Evolutionary conservation across 2,113 vertebrate species (phyloP).

Genomic region (Gymnobelideus leadbeateri): DNA sequence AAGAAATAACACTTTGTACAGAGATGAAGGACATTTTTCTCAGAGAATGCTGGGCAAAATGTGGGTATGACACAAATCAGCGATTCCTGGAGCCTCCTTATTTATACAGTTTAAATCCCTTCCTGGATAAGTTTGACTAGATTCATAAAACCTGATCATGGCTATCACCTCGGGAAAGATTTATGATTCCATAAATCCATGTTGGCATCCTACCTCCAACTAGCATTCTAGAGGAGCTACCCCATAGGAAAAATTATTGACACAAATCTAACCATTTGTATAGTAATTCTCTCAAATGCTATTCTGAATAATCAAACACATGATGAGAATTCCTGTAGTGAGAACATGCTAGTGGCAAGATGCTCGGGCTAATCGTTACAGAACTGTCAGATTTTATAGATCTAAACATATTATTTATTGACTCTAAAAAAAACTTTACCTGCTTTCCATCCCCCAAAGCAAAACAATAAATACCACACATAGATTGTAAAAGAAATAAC

Average conservation of each 20-base stretch:
- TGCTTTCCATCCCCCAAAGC: not conserved
- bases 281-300: not conserved
- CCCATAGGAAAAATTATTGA: not conserved
- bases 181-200: not conserved
- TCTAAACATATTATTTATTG: not conserved
- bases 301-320: not conserved
- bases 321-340: not conserved
- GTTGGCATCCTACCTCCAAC: not conserved
- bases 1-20: slow-evolving; percentile 21
- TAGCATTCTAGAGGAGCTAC: not conserved
- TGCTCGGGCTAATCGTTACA: not conserved
- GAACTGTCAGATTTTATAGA: not conserved
- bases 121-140: not conserved
- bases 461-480: not conserved
- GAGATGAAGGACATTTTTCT: slow-evolving; percentile 37
- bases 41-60: slow-evolving; percentile 10
- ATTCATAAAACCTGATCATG: not conserved
- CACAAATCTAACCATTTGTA: not conserved
- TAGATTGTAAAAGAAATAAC: not conserved
- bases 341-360: not conserved
- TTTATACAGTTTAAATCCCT: not conserved
- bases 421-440: slow-evolving; percentile 13
- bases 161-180: slow-evolving; percentile 1
- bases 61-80: slow-evolving; percentile 7
- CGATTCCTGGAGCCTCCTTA: not conserved